Evolutionary conservation across 2,113 vertebrate species (phyloP), one percentile per base, ranked within the genome.

Genomic region (Chloropsis hardwickii): DNA sequence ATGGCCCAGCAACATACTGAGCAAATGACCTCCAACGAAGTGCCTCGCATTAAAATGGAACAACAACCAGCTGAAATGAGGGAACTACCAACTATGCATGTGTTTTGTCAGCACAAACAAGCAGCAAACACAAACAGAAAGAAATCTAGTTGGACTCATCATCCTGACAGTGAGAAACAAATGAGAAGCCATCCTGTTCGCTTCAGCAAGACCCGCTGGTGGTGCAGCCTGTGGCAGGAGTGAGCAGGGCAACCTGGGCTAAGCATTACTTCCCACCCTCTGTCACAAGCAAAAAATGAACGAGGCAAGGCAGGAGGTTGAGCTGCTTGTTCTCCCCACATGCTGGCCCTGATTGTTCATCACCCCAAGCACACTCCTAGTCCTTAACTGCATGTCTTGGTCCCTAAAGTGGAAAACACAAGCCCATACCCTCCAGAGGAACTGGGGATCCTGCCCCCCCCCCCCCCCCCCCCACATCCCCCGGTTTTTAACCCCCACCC

Each of bases 21-120:
- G 94, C 85, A 86, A 96, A 95, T 90, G 96, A 97, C 95, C 96
- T 92, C 85, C 21, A 14, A 96, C 2, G 6, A 95, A 96, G 83
- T 20, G 2, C 53, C 73, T 92, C 11, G 0, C 96, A 94, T 97
- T 91, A 91, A 95, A 89, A 96, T 91, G 87, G 94, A 96, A 92
- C 69, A 58, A 85, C 90, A 88, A 70, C 80, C 70, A 91, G 86
- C 90, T 40, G 92, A 96, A 82, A 81, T 54, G 5, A 89, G 84
- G 66, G 81, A 95, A 87, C 93, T 95, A 92, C 95, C 92, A 95
- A 95, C 69, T 84, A 91, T 6, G 50, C 78, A 18, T 93, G 95
- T 97, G 95, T 96, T 97, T 95, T 96, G 95, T 96, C 95, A 96
- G 96, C 88, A 73, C 72, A 76, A 90, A 92, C 81, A 92, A 97